Conservation (phyloP, 1,140 invertebrate genomes). For the Atta colombica region DNA sequence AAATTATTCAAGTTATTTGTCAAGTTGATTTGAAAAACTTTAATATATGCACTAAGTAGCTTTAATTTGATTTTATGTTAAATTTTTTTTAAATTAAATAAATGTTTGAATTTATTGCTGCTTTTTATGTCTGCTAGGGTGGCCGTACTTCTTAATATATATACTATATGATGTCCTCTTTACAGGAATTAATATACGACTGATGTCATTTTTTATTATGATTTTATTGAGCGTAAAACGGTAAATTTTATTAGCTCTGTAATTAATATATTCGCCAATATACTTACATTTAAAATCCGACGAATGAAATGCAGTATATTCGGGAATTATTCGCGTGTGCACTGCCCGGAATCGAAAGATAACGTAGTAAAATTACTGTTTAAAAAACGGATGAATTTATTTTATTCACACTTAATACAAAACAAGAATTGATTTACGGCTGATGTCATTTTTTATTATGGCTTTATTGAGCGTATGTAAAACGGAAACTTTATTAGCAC, state of each 20-base stretch:
- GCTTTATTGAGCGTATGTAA: neutral
- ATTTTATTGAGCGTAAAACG: neutral
- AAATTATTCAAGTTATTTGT: no score
- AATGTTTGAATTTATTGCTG: no score
- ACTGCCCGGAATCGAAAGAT: no score
- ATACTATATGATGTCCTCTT: neutral
- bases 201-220: neutral
- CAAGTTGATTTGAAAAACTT: no score
- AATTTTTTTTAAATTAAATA: no score
- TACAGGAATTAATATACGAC: neutral
- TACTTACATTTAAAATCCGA: neutral
- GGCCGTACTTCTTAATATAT: neutral
- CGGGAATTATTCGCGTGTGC: neutral
- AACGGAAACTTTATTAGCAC: neutral
- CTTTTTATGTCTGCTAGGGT: no score
- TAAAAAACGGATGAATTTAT: no score
- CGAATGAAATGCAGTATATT: neutral
- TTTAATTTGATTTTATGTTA: no score
- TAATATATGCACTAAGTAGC: no score
- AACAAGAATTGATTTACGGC: neutral
- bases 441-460: neutral
- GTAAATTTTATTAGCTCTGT: neutral
- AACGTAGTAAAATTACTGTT: no score
- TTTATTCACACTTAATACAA: no score
- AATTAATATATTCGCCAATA: slow-evolving; percentile 1